Base-by-base conservation (phyloP, 2,888 invertebrate species). In the Heliconius charithonia region DNA sequence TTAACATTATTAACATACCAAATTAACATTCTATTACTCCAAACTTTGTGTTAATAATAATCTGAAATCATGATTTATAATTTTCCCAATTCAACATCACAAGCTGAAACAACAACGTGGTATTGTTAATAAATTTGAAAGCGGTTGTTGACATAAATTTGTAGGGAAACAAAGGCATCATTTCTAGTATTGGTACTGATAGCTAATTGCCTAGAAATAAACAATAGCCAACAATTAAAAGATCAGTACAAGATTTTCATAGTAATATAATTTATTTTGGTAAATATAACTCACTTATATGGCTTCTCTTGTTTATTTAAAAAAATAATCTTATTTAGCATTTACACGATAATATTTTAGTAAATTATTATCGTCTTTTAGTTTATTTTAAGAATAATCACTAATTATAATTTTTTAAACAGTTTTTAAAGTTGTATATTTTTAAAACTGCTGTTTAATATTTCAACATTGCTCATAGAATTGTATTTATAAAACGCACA, bases 401-500 rank as follows among this genome's bases (percentile, higher is more conserved):
- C 37, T 37, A 2, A 9, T n/a, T n/a, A n/a, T 59, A 59, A 59
- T 22, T 59, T n/a, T n/a, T n/a, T 12, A 51, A 70, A 70, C 45
- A 41, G 51, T 32, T 56, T 71, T 59, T 72, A n/a, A 71, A 56
- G 2, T 59, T 59, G n/a, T 59, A 16, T 37, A 37, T 32, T 72
- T 59, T 59, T 2, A 7, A 13, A 56, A 32, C n/a, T 37, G 16
- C 16, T 22, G 45, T 32, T 37, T 37, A 37, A 25, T 25, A 41
- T 67, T 67, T 67, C 16, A 41, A 41, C 16, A 19, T 25, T 69
- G 16, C 25, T 69, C 69, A 45, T 69, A 69, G 25, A 69, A 69
- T n/a, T 72, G 59, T 72, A 72, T 72, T 16, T 4, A 72, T 10
- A 59, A 72, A 59, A 56, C 72, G 77, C 77, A 77, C 70, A 80